A percentile compares a stretch with the other conserved stretches of the same genome.
These are phyloP conservation scores for Geotrypetes seraphini DNA, from an alignment of 2,797 vertebrate genomes.

Conservation along the genomic window DNA sequence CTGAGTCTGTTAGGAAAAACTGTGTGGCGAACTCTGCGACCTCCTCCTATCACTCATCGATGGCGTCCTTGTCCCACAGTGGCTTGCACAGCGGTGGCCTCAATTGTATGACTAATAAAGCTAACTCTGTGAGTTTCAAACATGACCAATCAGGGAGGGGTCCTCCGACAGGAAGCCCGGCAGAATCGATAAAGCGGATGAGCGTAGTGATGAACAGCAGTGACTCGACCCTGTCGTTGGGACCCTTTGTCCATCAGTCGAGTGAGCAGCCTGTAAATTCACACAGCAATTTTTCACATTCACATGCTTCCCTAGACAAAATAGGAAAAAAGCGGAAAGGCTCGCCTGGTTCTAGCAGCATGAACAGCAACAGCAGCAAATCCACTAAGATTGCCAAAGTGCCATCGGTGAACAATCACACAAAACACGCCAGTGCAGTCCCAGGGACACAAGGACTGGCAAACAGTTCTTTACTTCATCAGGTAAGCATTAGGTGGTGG, in stretches of 20 bases:
- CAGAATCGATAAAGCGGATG: slow-evolving; percentile 96
- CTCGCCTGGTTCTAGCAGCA: slow-evolving; percentile 64
- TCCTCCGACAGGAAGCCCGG: slow-evolving; percentile 74
- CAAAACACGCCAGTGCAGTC: slow-evolving; percentile 81
- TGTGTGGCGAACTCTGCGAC: slow-evolving; percentile 78
- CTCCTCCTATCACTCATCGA: slow-evolving; percentile 67
- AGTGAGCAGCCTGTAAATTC: slow-evolving; percentile 50
- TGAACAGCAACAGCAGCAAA: slow-evolving; percentile 61
- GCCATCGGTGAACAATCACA: slow-evolving; percentile 84
- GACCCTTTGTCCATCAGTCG: slow-evolving; percentile 85
- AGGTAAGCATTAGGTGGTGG: slow-evolving; percentile 72
- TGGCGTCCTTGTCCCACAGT: slow-evolving; percentile 68
- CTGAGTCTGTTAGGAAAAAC: slow-evolving; percentile 84
- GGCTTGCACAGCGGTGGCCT: slow-evolving; percentile 72
- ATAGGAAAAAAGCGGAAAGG: slow-evolving; percentile 91
- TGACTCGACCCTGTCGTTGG: slow-evolving; percentile 91
- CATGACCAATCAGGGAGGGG: slow-evolving; percentile 79
- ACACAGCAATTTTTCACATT: slow-evolving; percentile 70
- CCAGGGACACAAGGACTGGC: slow-evolving; percentile 79
- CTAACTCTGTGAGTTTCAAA: slow-evolving; percentile 77
- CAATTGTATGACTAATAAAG: slow-evolving; percentile 77
- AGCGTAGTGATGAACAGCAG: slow-evolving; percentile 96
- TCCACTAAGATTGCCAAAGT: slow-evolving; percentile 85
- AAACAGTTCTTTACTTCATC: slow-evolving; percentile 90
- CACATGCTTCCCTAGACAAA: slow-evolving; percentile 71